A percentile compares a stretch with the other conserved stretches of the same genome.
Conservation (phyloP, 2,888 invertebrate species). For the Omphaloscelis lunosa region DNA sequence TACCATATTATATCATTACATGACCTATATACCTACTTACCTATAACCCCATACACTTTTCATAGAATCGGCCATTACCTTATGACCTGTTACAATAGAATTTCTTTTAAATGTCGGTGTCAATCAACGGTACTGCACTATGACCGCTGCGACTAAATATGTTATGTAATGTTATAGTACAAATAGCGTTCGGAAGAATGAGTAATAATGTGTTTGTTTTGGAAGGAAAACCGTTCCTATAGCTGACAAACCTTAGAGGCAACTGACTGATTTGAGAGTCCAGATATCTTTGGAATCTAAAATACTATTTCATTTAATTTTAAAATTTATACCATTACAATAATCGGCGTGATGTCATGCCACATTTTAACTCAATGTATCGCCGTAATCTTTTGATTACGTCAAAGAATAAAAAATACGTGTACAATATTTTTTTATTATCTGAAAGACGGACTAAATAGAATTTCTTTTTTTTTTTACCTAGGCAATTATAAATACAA, state of each 20-base stretch:
- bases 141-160: constrained; percentile 28
- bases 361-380: too few species aligned
- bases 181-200: not conserved
- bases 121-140: constrained; percentile 64
- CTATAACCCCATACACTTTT: constrained; percentile 23
- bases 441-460: too few species aligned
- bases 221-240: not conserved
- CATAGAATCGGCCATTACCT: constrained; percentile 48
- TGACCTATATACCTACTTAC: constrained; percentile 59
- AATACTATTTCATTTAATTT: too few species aligned
- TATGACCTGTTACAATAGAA: constrained; percentile 67
- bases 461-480: too few species aligned
- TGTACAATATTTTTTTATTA: too few species aligned
- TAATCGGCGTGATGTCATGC: too few species aligned
- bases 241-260: not conserved
- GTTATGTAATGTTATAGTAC: constrained; percentile 19
- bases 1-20: constrained; percentile 56
- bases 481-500: too few species aligned
- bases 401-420: too few species aligned
- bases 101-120: constrained; percentile 69
- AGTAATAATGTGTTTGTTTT: not conserved
- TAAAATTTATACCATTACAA: too few species aligned
- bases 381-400: too few species aligned
- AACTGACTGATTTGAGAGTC: too few species aligned
- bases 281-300: too few species aligned